phyloP scores from a whole-genome alignment of 2,888 invertebrate species.

The Acrobasis suavella region DNA sequence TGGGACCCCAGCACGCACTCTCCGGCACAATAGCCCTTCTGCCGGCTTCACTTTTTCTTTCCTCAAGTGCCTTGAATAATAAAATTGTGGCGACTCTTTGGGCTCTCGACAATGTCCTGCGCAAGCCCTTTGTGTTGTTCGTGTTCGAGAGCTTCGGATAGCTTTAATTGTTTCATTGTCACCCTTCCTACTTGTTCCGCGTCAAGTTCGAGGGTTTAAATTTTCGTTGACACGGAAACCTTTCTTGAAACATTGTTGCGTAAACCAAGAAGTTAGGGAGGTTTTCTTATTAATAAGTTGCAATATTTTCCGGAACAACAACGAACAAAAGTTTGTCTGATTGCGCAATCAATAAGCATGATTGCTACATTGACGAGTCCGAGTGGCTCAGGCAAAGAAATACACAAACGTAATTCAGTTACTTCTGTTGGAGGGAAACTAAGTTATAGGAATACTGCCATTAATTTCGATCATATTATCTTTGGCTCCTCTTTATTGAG shows the following conservation, averaged over 20 bases:
- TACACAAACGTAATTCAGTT: slow-evolving; percentile 26
- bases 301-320: background rate
- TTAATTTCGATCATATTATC: slow-evolving; percentile 67
- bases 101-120: slow-evolving; percentile 49
- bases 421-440: slow-evolving; percentile 43
- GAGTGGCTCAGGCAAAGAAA: slow-evolving; percentile 4
- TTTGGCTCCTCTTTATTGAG: slow-evolving; percentile 57
- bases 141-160: slow-evolving; percentile 53
- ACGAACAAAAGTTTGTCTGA: slow-evolving; percentile 29
- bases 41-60: slow-evolving; percentile 58
- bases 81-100: slow-evolving; percentile 57
- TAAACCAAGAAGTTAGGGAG: slow-evolving; percentile 19
- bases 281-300: slow-evolving; percentile 1
- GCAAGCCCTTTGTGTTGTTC: slow-evolving; percentile 51
- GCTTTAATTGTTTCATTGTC: slow-evolving; percentile 58
- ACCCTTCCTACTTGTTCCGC: slow-evolving; percentile 46
- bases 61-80: slow-evolving; percentile 58
- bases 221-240: slow-evolving; percentile 45
- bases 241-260: slow-evolving; percentile 15
- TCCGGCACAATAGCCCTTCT: slow-evolving; percentile 54
- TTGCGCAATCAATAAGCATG: slow-evolving; percentile 17
- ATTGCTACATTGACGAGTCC: slow-evolving; percentile 9
- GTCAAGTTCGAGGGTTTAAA: slow-evolving; percentile 39
- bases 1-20: slow-evolving; percentile 56
- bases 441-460: slow-evolving; percentile 50